These are phyloP conservation scores for Plutomurus gul DNA, from an alignment of 1,140 invertebrate genomes.

Conservation along the genomic window DNA sequence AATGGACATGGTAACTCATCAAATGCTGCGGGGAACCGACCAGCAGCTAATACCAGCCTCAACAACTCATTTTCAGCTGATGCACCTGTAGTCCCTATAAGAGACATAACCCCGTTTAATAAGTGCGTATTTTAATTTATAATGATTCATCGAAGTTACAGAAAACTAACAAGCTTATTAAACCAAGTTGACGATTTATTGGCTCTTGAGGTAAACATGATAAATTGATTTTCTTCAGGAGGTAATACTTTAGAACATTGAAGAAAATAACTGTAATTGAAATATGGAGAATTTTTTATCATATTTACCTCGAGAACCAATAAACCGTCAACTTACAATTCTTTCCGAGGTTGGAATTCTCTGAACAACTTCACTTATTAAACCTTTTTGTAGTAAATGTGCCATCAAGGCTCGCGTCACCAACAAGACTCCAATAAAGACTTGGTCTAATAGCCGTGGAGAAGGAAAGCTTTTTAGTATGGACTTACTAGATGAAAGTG, in stretches of 20 bases:
- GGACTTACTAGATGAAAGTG: slow-evolving; percentile 89
- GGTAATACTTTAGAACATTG: too few species aligned
- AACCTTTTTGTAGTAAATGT: slow-evolving; percentile 70
- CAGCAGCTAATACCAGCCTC: not conserved
- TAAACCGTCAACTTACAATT: too few species aligned
- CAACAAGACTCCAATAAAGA: slow-evolving; percentile 78
- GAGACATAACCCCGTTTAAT: slow-evolving; percentile 50
- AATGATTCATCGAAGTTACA: not conserved
- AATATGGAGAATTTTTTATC: too few species aligned
- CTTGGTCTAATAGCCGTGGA: slow-evolving; percentile 88
- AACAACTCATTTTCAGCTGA: not conserved
- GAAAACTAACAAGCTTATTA: too few species aligned
- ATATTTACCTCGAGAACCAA: too few species aligned
- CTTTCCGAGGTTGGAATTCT: too few species aligned
- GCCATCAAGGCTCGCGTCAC: slow-evolving; percentile 88
- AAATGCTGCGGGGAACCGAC: not conserved
- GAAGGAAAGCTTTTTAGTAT: slow-evolving; percentile 94
- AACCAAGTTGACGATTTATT: too few species aligned
- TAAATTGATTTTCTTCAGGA: too few species aligned
- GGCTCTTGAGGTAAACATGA: too few species aligned
- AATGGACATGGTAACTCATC: not conserved
- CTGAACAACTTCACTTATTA: too few species aligned
- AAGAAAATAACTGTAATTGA: too few species aligned
- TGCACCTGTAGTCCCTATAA: slow-evolving; percentile 40
- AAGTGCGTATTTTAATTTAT: slow-evolving; percentile 34